Percentiles rank a stretch among this genome's conserved stretches.
Evolutionary conservation across 2,888 invertebrate species (phyloP).

Genomic region (Laothoe populi): DNA sequence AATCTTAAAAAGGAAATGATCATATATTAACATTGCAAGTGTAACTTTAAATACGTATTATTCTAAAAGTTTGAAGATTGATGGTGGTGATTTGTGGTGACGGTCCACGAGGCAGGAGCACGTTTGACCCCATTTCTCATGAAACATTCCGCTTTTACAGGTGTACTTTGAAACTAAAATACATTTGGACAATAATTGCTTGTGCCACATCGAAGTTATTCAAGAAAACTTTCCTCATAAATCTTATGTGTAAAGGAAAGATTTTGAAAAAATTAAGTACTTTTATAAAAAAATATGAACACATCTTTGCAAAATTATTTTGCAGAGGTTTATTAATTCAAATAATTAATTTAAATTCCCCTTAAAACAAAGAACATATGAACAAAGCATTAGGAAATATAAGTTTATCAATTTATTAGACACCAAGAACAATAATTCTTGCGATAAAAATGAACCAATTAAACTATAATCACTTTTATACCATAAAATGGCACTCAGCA

Average conservation of each 20-base stretch:
- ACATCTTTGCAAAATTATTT: too few relatives aligned
- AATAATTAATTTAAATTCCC: too few relatives aligned
- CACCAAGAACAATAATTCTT: too few relatives aligned
- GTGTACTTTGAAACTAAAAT: conserved; percentile 5
- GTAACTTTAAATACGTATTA: conserved; percentile 21
- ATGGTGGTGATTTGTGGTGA: conserved; percentile 48
- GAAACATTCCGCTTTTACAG: conserved; percentile 36
- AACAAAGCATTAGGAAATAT: background rate
- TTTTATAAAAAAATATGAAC: too few relatives aligned
- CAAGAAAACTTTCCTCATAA: background rate
- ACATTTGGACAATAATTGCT: conserved; percentile 4
- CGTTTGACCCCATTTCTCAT: conserved; percentile 49
- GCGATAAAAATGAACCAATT: too few relatives aligned
- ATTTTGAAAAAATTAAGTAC: too few relatives aligned
- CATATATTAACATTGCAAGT: background rate
- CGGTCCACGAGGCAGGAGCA: conserved; percentile 42
- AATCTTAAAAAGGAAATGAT: background rate
- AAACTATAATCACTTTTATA: too few relatives aligned
- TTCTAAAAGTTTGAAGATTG: conserved; percentile 53
- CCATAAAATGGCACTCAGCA: too few relatives aligned
- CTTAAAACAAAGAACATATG: too few relatives aligned
- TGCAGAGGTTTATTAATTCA: too few relatives aligned
- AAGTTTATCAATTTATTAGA: too few relatives aligned
- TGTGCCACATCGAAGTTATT: background rate
- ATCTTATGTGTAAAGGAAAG: background rate